Evolutionary conservation across 1,140 invertebrate species (phyloP).

Genomic region (Archivesica marissinica): DNA sequence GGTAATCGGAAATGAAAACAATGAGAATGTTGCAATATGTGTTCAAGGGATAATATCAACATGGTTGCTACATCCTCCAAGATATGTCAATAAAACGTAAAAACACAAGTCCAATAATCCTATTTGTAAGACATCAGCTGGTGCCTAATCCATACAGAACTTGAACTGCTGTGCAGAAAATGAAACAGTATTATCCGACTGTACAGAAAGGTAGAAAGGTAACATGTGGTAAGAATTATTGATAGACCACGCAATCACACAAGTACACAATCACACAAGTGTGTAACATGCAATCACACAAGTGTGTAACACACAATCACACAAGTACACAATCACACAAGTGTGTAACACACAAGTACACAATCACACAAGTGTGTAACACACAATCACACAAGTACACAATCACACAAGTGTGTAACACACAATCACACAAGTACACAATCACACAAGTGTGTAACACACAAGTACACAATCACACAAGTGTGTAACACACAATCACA

Average conservation of each 20-base stretch:
- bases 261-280: neutral
- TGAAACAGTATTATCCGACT: neutral
- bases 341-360: too few species aligned
- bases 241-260: neutral
- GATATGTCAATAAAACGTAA: conserved; percentile 28
- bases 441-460: too few species aligned
- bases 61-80: neutral
- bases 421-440: too few species aligned
- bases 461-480: too few species aligned
- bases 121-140: neutral
- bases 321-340: too few species aligned
- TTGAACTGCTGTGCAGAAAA: neutral
- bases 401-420: too few species aligned
- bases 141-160: conserved; percentile 3
- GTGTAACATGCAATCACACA: conserved; percentile 1
- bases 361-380: too few species aligned
- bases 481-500: too few species aligned
- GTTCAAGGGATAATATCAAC: neutral
- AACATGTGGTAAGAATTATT: conserved; percentile 23
- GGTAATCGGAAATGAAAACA: neutral
- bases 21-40: neutral
- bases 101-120: conserved; percentile 34
- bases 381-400: too few species aligned
- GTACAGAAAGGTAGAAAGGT: neutral
- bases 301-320: too few species aligned